A percentile compares a stretch with the other conserved stretches of the same genome.
These are phyloP conservation scores for Lithophane leautieri DNA, from an alignment of 2,888 invertebrate species.

Conservation along the genomic window DNA sequence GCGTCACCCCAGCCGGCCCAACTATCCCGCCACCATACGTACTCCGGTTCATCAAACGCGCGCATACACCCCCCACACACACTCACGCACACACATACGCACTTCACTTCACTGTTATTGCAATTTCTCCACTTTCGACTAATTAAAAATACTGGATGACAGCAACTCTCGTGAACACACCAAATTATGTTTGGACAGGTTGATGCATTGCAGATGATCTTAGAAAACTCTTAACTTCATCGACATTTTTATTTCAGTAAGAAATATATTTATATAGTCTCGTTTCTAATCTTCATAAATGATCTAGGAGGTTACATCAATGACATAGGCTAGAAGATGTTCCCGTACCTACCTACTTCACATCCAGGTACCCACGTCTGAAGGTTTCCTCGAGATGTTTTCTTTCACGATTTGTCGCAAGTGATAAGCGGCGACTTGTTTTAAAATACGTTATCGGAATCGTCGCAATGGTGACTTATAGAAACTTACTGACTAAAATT, in stretches of 20 bases:
- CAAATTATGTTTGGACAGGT: neutral
- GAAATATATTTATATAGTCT: neutral
- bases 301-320: neutral
- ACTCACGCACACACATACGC: too few species aligned
- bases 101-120: neutral
- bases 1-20: too few species aligned
- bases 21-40: too few species aligned
- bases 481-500: neutral
- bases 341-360: too few species aligned
- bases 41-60: too few species aligned
- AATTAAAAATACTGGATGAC: neutral
- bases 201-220: neutral
- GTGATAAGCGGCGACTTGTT: constrained; percentile 49
- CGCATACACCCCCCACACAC: too few species aligned
- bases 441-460: constrained; percentile 13
- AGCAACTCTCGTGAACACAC: neutral
- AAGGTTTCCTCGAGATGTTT: constrained; percentile 23
- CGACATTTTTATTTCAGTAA: neutral
- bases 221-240: neutral
- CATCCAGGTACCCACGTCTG: too few species aligned
- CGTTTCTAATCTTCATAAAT: neutral
- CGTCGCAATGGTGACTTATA: neutral
- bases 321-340: neutral
- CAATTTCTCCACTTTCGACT: neutral
- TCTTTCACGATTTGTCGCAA: constrained; percentile 43